Evolutionary conservation across 2,888 invertebrate species (phyloP), one percentile per base, ranked within the genome.

Genomic region (Megamerina dolium): DNA sequence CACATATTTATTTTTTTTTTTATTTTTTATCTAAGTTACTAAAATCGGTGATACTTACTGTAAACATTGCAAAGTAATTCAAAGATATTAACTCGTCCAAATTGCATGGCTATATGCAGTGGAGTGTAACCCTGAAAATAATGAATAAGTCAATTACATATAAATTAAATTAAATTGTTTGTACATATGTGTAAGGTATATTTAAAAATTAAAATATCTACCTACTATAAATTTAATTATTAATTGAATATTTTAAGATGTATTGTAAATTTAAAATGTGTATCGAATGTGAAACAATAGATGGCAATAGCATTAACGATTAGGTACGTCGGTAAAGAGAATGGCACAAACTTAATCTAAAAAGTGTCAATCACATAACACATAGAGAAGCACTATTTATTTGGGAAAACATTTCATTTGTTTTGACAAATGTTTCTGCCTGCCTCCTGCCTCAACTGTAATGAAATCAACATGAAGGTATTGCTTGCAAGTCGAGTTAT

Each of bases 31-130:
- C 6, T 23, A 23, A 37, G 30, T 20, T 21, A 10, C 20, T 38
- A 39, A n/a, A 29, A 16, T 12, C 35, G 29, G 34, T 44, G 13
- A 34, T 54, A 78, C 84, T 82, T 77, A 94, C 94, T 87, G 68
- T 93, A 95, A 20, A 85, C 87, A 70, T 90, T 84, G 39, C 88
- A 83, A n/a, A 96, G 77, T 10, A 94, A 75, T 60, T 87, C 85
- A 71, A 86, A 92, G 41, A 92, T 83, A 43, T 88, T 83, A 60
- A 88, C 86, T 60, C 88, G 87, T 17, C 87, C 86, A 71, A 88
- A 91, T 70, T 92, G 91, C 73, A 91, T 87, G 2, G 94, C 92
- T 52, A 95, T 78, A 68, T 96, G 95, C 27, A 94, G 75, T 41
- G 95, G 87, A 48, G 94, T 94, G 71, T 94, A 94, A 19, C 95